A percentile compares a stretch with the other conserved stretches of the same genome.
phyloP scores from a whole-genome alignment of 2,888 invertebrate genomes.

The Sminthurinus aureus region DNA sequence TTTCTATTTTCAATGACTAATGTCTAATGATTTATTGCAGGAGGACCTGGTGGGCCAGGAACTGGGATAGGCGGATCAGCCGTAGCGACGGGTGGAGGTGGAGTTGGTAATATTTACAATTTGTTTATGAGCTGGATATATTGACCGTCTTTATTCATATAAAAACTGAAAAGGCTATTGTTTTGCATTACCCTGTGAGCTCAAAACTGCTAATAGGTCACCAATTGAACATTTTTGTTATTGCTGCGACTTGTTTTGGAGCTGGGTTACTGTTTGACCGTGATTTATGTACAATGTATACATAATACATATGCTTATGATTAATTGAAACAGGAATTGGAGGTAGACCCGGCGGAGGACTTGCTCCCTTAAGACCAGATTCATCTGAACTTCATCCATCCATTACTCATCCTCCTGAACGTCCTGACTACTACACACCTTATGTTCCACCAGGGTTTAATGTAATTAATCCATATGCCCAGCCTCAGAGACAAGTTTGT shows the following conservation, averaged over 20 bases:
- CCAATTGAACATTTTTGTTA: no score
- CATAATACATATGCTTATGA: not conserved
- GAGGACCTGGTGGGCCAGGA: not conserved
- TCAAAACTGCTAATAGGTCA: no score
- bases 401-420: not conserved
- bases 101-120: no score
- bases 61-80: not conserved
- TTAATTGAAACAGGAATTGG: not conserved
- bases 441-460: constrained; percentile 55
- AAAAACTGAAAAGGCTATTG: no score
- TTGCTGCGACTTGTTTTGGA: no score
- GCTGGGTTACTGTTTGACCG: not conserved
- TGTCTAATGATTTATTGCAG: no score
- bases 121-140: no score
- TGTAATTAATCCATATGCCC: constrained; percentile 35
- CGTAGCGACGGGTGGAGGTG: not conserved
- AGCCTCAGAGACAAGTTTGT: constrained; percentile 22
- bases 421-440: constrained; percentile 6
- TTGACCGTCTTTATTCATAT: not conserved
- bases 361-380: not conserved
- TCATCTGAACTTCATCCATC: constrained; percentile 27
- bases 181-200: no score
- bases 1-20: no score
- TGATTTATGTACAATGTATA: not conserved
- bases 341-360: not conserved